Evolutionary conservation across 2,797 vertebrate genomes (phyloP).

Genomic region (Dryobates pubescens): DNA sequence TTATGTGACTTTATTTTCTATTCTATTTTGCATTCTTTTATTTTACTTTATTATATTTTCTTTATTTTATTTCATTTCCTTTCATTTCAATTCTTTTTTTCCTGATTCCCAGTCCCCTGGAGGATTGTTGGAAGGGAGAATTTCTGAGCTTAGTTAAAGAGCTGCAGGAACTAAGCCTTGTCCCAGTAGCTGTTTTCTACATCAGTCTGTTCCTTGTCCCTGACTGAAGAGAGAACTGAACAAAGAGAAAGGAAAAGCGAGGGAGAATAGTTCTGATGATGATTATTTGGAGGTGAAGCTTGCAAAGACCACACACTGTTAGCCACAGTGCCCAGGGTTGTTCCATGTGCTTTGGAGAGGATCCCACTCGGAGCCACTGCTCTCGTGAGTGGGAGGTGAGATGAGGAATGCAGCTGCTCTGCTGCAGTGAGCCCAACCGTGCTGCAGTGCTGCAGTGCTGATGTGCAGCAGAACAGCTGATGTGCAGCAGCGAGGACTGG

Average conservation of each 20-base stretch:
- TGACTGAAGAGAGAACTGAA: conserved; percentile 41
- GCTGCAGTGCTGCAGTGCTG: conserved; percentile 46
- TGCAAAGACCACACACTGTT: conserved; percentile 67
- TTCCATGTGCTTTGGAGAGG: conserved; percentile 50
- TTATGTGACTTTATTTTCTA: no score
- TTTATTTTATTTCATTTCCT: background rate
- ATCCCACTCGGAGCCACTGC: conserved; percentile 34
- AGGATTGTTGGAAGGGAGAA: conserved; percentile 7
- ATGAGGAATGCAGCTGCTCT: conserved; percentile 55
- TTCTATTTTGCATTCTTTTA: no score
- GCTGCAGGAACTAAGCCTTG: conserved; percentile 32
- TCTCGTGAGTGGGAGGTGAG: conserved; percentile 43
- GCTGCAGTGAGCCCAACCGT: conserved; percentile 48
- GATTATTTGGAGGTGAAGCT: conserved; percentile 51
- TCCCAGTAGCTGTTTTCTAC: conserved; percentile 40
- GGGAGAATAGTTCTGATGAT: conserved; percentile 10
- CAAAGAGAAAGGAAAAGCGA: background rate
- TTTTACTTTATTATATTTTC: no score
- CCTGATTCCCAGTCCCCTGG: background rate
- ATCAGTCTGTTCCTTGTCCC: conserved; percentile 30
- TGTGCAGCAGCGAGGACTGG: conserved; percentile 44
- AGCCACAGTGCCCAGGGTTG: conserved; percentile 63
- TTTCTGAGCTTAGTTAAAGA: background rate
- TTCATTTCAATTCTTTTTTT: background rate
- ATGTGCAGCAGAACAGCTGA: conserved; percentile 43